Evolutionary conservation across 2,113 vertebrate genomes (phyloP).

Genomic region (Chrysemys picta): DNA sequence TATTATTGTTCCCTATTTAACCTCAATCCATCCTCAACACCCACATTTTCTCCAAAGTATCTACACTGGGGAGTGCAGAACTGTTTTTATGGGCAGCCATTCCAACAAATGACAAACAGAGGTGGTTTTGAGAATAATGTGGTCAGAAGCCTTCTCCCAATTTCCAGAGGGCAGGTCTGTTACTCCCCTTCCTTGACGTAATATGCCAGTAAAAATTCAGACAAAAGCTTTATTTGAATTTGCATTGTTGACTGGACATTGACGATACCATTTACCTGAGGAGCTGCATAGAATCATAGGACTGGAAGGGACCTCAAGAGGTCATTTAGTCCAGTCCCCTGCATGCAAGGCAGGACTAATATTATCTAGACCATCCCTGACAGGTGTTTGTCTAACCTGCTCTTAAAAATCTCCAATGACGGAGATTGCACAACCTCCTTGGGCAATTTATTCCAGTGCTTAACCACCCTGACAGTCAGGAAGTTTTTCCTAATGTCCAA

Average conservation of each 20-base stretch:
- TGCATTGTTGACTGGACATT: not conserved
- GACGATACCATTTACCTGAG: not conserved
- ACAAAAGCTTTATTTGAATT: not conserved
- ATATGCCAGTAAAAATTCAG: not conserved
- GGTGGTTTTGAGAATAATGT: not conserved
- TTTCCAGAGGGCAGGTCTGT: not conserved
- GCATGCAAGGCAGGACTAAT: too few relatives aligned
- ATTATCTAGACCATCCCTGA: too few relatives aligned
- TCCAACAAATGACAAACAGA: not conserved
- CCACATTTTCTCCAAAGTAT: not conserved
- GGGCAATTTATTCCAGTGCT: too few relatives aligned
- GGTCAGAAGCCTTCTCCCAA: not conserved
- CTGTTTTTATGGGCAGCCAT: not conserved
- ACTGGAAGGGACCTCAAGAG: too few relatives aligned
- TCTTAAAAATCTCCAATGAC: too few relatives aligned
- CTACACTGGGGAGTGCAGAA: not conserved
- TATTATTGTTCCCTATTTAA: not conserved
- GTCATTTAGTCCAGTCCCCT: too few relatives aligned
- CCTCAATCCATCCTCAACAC: not conserved
- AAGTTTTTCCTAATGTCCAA: too few relatives aligned
- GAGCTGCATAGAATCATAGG: not conserved
- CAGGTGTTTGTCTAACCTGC: too few relatives aligned
- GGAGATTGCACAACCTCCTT: too few relatives aligned
- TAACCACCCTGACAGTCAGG: too few relatives aligned
- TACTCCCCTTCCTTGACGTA: not conserved